Evolutionary conservation across 1,140 invertebrate species (phyloP).

Genomic region (Linepithema humile): DNA sequence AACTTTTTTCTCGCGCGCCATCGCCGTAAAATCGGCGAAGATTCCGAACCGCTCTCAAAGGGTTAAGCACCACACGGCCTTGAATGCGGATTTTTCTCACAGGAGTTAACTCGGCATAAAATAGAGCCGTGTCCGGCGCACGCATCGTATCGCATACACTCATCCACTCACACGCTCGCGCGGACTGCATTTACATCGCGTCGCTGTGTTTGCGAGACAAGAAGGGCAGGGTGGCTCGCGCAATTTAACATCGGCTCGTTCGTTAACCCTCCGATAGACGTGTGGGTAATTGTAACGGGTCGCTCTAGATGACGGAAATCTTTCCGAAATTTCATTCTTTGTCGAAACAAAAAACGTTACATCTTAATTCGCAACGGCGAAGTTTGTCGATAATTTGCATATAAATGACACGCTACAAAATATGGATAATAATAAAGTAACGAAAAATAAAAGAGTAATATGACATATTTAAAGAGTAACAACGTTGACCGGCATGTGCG

Average conservation of each 20-base stretch:
- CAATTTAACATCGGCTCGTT: conserved; percentile 69
- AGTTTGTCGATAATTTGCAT: background rate
- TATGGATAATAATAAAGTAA: background rate
- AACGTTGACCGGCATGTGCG: background rate
- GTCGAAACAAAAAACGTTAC: too few species aligned
- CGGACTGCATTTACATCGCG: conserved; percentile 58
- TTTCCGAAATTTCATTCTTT: conserved; percentile 4
- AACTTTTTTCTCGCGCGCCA: conserved; percentile 22
- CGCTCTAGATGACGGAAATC: background rate
- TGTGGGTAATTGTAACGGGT: conserved; percentile 39
- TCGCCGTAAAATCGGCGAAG: conserved; percentile 45
- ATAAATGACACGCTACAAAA: background rate
- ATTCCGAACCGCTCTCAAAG: conserved; percentile 30
- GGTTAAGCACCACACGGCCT: conserved; percentile 47
- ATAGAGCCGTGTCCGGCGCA: conserved; percentile 52
- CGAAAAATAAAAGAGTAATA: background rate
- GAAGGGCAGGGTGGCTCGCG: conserved; percentile 39
- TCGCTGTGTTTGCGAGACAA: conserved; percentile 58
- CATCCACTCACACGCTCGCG: conserved; percentile 43
- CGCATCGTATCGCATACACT: conserved; percentile 51
- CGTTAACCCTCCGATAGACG: conserved; percentile 58
- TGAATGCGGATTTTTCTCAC: conserved; percentile 55
- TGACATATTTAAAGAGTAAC: background rate
- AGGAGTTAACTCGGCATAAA: conserved; percentile 58
- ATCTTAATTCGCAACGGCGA: background rate